phyloP scores from a whole-genome alignment of 1,140 invertebrate species.

The Drosophila pachea region DNA sequence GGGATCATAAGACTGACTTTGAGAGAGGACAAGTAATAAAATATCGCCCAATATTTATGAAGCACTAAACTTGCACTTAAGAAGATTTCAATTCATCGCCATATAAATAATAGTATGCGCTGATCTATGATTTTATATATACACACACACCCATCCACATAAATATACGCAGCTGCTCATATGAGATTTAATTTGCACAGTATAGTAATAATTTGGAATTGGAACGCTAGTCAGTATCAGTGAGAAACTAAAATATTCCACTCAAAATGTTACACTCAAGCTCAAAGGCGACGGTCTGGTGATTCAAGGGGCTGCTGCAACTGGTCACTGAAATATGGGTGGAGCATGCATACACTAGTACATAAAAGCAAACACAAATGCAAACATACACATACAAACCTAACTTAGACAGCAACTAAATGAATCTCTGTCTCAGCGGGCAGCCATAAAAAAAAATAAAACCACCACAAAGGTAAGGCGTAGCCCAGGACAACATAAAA shows the following conservation, averaged over 20 bases:
- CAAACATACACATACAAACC: constrained; percentile 2
- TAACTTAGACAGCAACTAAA: constrained; percentile 26
- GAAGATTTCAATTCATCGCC: too few relatives aligned
- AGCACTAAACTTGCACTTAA: too few relatives aligned
- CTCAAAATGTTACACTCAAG: constrained; percentile 63
- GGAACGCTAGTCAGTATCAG: constrained; percentile 36
- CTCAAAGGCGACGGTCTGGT: background rate
- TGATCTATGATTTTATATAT: background rate
- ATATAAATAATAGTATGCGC: too few relatives aligned
- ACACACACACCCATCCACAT: background rate
- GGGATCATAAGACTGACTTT: too few relatives aligned
- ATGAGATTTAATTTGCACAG: constrained; percentile 21
- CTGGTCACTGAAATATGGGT: constrained; percentile 71
- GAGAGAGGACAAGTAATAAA: too few relatives aligned
- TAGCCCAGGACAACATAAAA: constrained; percentile 58
- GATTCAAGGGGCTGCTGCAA: constrained; percentile 39
- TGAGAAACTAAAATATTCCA: constrained; percentile 35
- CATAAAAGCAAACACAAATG: background rate
- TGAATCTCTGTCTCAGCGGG: constrained; percentile 58
- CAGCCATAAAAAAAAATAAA: constrained; percentile 20
- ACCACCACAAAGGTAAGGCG: constrained; percentile 43
- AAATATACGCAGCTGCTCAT: constrained; percentile 1
- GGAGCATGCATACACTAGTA: constrained; percentile 42
- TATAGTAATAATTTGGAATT: constrained; percentile 43
- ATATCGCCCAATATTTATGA: too few relatives aligned